These are phyloP conservation scores for Carcina quercana DNA, from an alignment of 2,888 invertebrate species.

Conservation along the genomic window DNA sequence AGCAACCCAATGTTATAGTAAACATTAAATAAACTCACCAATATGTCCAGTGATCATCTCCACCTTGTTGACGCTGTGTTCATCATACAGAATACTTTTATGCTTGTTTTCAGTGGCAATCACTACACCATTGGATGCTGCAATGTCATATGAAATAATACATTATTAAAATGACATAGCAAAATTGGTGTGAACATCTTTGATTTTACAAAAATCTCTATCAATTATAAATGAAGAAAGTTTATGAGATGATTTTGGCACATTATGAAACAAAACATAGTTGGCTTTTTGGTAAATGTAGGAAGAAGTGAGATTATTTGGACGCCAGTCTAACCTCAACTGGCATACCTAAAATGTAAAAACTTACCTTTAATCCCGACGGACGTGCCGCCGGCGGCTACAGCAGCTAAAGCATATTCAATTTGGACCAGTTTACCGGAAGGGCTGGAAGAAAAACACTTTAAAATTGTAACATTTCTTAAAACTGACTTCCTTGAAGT, in stretches of 20 bases:
- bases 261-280: not conserved
- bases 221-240: not conserved
- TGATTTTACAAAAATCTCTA: too few relatives aligned
- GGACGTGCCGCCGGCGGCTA: slow-evolving; percentile 98
- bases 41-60: slow-evolving; percentile 94
- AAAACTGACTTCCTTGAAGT: not conserved
- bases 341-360: too few relatives aligned
- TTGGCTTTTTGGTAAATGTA: not conserved
- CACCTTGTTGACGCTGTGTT: slow-evolving; percentile 96
- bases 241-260: not conserved
- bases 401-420: slow-evolving; percentile 99
- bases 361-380: slow-evolving; percentile 95
- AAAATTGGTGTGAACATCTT: too few relatives aligned
- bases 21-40: slow-evolving; percentile 31
- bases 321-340: slow-evolving; percentile 36
- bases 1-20: not conserved
- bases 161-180: not conserved
- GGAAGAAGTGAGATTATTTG: not conserved
- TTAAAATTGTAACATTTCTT: not conserved
- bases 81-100: slow-evolving; percentile 96
- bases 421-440: slow-evolving; percentile 99
- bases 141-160: slow-evolving; percentile 20
- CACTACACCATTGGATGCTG: slow-evolving; percentile 98
- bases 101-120: slow-evolving; percentile 99
- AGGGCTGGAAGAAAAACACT: slow-evolving; percentile 80